phyloP scores from a whole-genome alignment of 2,113 vertebrate species.

The Symphodus melops region DNA sequence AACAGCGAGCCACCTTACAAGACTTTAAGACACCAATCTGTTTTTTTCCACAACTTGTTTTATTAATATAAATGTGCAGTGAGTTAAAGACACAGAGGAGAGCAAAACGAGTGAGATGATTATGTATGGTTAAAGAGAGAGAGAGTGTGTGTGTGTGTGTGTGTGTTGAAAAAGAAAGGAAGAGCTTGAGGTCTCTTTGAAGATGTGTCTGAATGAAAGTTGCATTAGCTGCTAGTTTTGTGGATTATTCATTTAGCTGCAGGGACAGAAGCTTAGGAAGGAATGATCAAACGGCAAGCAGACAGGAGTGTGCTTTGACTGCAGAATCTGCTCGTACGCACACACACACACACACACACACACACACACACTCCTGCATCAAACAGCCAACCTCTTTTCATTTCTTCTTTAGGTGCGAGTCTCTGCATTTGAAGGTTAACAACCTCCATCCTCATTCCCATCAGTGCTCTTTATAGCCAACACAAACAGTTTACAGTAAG shows the following conservation, averaged over 20 bases:
- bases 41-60: not conserved
- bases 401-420: constrained; percentile 10
- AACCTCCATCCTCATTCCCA: not conserved
- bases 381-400: constrained; percentile 7
- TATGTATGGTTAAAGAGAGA: not conserved
- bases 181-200: constrained; percentile 51
- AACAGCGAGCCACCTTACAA: not conserved
- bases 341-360: constrained; percentile 27
- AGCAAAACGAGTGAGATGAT: not conserved
- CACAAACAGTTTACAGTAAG: not conserved
- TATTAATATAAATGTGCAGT: not conserved
- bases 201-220: constrained; percentile 68
- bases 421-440: constrained; percentile 18
- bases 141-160: not conserved
- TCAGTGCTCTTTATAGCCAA: not conserved
- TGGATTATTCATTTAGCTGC: constrained; percentile 66
- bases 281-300: constrained; percentile 63
- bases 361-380: constrained; percentile 5
- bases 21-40: not conserved
- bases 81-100: not conserved
- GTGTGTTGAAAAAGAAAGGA: not conserved
- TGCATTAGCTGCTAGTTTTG: constrained; percentile 63
- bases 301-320: constrained; percentile 28
- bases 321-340: constrained; percentile 5
- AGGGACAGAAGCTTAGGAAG: constrained; percentile 57